Evolutionary conservation across 2,888 invertebrate genomes (phyloP).

Genomic region (Epiblema foenella): DNA sequence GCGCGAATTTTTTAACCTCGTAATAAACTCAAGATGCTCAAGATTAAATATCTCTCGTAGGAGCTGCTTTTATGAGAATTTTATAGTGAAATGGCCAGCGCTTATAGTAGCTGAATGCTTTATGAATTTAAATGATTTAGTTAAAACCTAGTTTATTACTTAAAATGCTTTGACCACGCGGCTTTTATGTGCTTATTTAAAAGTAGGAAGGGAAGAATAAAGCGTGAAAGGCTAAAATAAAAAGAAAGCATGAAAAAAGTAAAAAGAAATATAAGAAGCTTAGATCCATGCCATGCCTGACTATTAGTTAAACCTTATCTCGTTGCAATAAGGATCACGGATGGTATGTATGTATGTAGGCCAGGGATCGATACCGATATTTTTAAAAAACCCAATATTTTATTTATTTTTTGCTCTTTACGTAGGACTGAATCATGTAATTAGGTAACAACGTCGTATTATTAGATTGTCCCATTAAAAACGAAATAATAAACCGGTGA

Average conservation of each 20-base stretch:
- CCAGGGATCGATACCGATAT: too few species aligned
- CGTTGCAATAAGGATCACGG: too few species aligned
- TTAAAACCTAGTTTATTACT: neutral
- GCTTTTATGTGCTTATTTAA: neutral
- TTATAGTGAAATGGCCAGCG: slow-evolving; percentile 8
- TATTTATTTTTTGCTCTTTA: too few species aligned
- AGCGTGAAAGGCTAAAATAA: neutral
- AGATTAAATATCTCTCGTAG: slow-evolving; percentile 26
- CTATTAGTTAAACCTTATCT: too few species aligned
- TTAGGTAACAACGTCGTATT: too few species aligned
- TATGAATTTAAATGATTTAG: slow-evolving; percentile 7
- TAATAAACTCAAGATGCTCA: slow-evolving; percentile 24
- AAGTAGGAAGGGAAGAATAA: neutral
- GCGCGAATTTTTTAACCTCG: slow-evolving; percentile 33
- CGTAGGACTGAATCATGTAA: too few species aligned
- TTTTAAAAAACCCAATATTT: too few species aligned
- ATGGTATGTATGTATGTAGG: too few species aligned
- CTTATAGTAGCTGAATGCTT: slow-evolving; percentile 3
- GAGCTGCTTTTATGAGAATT: slow-evolving; percentile 15
- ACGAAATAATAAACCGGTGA: too few species aligned
- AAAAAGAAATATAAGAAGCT: too few species aligned
- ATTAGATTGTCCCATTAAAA: too few species aligned
- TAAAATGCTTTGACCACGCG: slow-evolving; percentile 1
- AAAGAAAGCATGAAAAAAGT: neutral
- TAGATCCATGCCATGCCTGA: too few species aligned